Evolutionary conservation across 2,888 invertebrate species (phyloP), one percentile per base, ranked within the genome.

Genomic region (Sinohyriopsis cumingii): DNA sequence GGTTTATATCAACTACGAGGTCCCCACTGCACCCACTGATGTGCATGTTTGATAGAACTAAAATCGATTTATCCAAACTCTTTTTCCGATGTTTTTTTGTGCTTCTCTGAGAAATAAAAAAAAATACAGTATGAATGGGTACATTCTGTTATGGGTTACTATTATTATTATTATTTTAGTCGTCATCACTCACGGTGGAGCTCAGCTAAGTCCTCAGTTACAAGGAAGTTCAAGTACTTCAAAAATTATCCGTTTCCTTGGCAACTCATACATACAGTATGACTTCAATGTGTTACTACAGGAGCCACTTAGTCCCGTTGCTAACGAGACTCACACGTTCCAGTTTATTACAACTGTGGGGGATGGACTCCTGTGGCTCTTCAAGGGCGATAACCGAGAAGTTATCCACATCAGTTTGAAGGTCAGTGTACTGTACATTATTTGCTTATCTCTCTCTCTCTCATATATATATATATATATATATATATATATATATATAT

Each of bases 311-410:
- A 65, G 61, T 4, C 65, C 67, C 18, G 70, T 78, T 4, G 63
- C 69, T 18, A 73, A 79, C 1, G 84, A 84, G 67, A 80, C 83
- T 3, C 67, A 86, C 45, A 68, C 76, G 24, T 75, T 89, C 65
- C 73, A 80, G 68, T 87, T 89, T 71, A 78, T 82, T 53, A 84
- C 88, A 7, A 55, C 71, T 25, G 45, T 12, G 15, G 73, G 78
- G 0, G 79, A 87, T 59, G 89, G 89, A 3, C 76, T 89, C 18
- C 69, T 89, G 53, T 89, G 87, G 87, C 66, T 80, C 24, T 86
- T 82, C 64, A 81, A 82, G 20, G 79, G 86, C 9, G 80, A 80
- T 25, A 68, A 77, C 57, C 71, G 76, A 18, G 74, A 83, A 59
- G 81, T 81, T 63, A 79, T 85, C 74, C 82, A 86, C 70, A 69